These are phyloP conservation scores for Oppia nitens DNA, from an alignment of 1,140 invertebrate genomes.

Conservation along the genomic window DNA sequence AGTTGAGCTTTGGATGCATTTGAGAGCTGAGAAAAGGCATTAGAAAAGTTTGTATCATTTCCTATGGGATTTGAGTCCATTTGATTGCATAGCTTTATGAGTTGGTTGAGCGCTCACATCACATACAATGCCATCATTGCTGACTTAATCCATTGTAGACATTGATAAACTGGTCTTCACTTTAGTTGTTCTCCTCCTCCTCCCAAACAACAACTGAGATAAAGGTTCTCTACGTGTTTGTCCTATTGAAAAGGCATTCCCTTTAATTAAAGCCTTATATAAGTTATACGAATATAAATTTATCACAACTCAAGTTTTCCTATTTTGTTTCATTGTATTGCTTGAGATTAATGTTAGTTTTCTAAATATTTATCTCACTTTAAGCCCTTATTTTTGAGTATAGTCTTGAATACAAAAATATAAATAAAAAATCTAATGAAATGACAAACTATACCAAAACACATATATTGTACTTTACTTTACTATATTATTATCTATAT, in stretches of 20 bases:
- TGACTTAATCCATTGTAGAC: background rate
- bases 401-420: too few species aligned
- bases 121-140: background rate
- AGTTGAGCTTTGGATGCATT: background rate
- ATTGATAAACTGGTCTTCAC: background rate
- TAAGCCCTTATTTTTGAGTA: too few species aligned
- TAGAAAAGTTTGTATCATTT: background rate
- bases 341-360: too few species aligned
- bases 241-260: background rate
- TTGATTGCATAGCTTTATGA: slow-evolving; percentile 4
- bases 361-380: too few species aligned
- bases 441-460: too few species aligned
- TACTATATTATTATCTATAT: too few species aligned
- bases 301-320: too few species aligned
- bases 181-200: background rate
- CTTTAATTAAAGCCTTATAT: background rate
- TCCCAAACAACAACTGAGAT: background rate
- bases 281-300: too few species aligned
- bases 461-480: too few species aligned
- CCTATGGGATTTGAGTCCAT: background rate
- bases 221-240: slow-evolving; percentile 1
- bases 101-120: too few species aligned
- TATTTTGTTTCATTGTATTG: too few species aligned
- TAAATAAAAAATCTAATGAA: too few species aligned
- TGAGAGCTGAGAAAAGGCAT: background rate